Evolutionary conservation across 1,140 invertebrate genomes (phyloP), one percentile per base, ranked within the genome.

Genomic region (Rhyacophila brunnea): DNA sequence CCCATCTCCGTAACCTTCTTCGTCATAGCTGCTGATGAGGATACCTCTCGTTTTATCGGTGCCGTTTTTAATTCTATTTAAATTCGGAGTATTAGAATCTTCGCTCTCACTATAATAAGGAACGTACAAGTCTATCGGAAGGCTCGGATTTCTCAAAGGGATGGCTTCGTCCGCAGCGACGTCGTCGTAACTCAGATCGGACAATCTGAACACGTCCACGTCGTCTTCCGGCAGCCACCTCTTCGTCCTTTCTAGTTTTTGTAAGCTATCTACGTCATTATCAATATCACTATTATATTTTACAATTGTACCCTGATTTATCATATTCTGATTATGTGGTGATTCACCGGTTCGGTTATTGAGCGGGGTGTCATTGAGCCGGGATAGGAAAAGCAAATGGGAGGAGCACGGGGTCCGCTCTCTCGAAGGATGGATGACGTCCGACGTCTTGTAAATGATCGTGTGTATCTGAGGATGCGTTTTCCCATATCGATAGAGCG

Each of bases 391-490:
- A n/a, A 84, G 74, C 48, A 80, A 65, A 70, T 85, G 80, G 61
- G 87, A 80, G 63, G 81, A 79, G 67, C 83, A 85, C 7, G 71
- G 71, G 0, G 59, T 67, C 44, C 70, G 68, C 34, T 71, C 73
- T 60, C 74, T 71, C 3, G 66, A 61, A 2, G 87, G 87, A 71
- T 86, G 83, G 60, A 83, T 76, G 35, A 95, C 91, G 74, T 94
- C 92, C 19, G 89, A 88, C 38, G 83, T 74, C 67, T 85, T 85
- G 78, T 95, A 95, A 56, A 93, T 87, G 69, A 95, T 86, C 58
- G 88, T 90, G 77, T 94, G 92, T 68, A 84, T 80, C 32, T 75
- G 74, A 6, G 78, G 76, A 65, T 81, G 71, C 36, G 79, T 73
- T 60, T 79, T 72, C 56, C 83, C 81, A 75, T 93, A 95, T 66